Conservation (phyloP, 2,113 vertebrate genomes). For the Pygoscelis adeliae region DNA sequence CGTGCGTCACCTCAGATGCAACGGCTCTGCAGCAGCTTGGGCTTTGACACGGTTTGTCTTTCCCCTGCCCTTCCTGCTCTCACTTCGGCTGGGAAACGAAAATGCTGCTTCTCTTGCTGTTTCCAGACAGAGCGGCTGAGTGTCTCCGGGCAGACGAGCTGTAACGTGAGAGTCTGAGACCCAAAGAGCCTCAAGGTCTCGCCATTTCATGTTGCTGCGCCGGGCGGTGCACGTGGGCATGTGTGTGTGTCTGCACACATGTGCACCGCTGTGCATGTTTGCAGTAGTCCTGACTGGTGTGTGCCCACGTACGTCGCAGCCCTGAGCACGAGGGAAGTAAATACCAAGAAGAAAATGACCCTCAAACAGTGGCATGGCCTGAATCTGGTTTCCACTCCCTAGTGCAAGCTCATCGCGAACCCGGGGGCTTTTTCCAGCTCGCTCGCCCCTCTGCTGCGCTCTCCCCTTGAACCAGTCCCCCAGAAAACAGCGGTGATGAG, state of each 20-base stretch:
- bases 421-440: background rate
- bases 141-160: accelerated
- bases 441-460: accelerated
- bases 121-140: background rate
- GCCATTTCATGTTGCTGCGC: accelerated
- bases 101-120: background rate
- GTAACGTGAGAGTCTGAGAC: background rate
- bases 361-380: background rate
- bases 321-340: background rate
- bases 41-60: background rate
- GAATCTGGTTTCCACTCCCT: background rate
- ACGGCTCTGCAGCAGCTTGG: background rate
- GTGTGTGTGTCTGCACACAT: accelerated
- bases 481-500: accelerated
- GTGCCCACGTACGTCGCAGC: accelerated
- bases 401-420: too few species aligned
- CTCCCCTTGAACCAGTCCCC: too few species aligned
- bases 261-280: accelerated
- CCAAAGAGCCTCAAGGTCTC: background rate
- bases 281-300: accelerated
- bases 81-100: background rate
- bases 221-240: accelerated
- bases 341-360: background rate
- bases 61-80: background rate
- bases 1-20: background rate